These are phyloP conservation scores for Aegithalos caudatus DNA, from an alignment of 2,113 vertebrate species.

Conservation along the genomic window DNA sequence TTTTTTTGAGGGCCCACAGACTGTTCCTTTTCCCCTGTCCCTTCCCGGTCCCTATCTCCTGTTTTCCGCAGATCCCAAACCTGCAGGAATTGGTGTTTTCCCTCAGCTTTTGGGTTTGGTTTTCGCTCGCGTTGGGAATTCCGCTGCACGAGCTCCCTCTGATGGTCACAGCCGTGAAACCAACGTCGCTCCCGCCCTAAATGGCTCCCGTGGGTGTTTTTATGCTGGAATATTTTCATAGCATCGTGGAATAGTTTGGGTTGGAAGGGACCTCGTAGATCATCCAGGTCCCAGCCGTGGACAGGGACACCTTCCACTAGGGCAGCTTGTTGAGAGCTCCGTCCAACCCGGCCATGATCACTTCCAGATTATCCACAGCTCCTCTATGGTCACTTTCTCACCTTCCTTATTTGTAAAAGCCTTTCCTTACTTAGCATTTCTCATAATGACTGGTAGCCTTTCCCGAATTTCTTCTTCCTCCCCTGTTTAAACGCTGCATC, in stretches of 20 bases:
- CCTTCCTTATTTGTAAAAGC: neutral
- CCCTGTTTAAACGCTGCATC: neutral
- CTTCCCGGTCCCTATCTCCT: neutral
- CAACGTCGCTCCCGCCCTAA: fast-evolving
- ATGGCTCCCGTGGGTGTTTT: neutral
- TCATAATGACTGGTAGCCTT: neutral
- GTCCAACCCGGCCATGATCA: neutral
- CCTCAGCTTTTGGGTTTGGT: neutral
- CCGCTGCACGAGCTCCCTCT: constrained; percentile 6
- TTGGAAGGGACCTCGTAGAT: neutral
- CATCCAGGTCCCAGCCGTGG: neutral
- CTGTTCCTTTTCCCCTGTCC: fast-evolving
- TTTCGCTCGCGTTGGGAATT: neutral
- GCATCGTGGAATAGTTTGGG: neutral
- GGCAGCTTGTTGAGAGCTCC: neutral
- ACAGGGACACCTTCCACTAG: neutral
- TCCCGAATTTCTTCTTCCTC: neutral
- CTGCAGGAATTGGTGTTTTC: neutral
- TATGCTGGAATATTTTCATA: neutral
- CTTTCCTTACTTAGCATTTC: neutral
- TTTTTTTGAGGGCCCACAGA: neutral
- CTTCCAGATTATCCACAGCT: neutral
- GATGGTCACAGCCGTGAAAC: neutral
- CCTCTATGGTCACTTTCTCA: neutral
- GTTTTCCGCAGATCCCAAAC: neutral